Conservation (phyloP, 2,797 vertebrate genomes). For the Euphonia xanthogaster region DNA sequence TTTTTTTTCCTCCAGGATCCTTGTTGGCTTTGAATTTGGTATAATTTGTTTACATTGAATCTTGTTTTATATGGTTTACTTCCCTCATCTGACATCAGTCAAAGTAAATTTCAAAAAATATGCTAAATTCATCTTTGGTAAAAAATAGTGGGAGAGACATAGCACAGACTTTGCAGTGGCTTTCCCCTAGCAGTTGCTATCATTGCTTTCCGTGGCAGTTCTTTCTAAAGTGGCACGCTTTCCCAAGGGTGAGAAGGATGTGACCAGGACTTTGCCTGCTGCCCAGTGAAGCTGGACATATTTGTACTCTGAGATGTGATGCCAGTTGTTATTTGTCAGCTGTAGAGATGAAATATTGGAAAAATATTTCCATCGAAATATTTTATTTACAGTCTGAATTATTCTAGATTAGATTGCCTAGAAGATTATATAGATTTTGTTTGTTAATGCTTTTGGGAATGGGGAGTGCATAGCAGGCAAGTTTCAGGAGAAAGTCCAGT, state of each 20-base stretch:
- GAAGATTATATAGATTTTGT: not conserved
- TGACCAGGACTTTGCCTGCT: not conserved
- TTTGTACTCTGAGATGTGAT: not conserved
- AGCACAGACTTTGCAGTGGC: not conserved
- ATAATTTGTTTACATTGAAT: not conserved
- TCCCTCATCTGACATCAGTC: not conserved
- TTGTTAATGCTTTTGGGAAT: not conserved
- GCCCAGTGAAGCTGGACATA: not conserved
- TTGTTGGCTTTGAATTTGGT: not conserved
- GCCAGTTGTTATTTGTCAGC: not conserved
- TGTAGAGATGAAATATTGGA: not conserved
- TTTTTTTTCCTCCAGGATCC: accelerated
- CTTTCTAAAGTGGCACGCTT: not conserved
- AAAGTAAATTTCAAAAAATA: not conserved
- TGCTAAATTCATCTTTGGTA: not conserved
- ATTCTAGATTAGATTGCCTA: not conserved
- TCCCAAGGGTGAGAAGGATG: not conserved
- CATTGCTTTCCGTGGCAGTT: not conserved
- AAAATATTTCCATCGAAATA: not conserved
- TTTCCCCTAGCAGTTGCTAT: not conserved
- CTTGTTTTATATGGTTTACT: not conserved
- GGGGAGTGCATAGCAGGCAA: not conserved
- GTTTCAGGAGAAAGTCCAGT: not conserved
- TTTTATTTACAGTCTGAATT: not conserved
- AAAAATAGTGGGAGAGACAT: not conserved